phyloP scores from a whole-genome alignment of 2,113 vertebrate genomes.

The Ochotona princeps region DNA sequence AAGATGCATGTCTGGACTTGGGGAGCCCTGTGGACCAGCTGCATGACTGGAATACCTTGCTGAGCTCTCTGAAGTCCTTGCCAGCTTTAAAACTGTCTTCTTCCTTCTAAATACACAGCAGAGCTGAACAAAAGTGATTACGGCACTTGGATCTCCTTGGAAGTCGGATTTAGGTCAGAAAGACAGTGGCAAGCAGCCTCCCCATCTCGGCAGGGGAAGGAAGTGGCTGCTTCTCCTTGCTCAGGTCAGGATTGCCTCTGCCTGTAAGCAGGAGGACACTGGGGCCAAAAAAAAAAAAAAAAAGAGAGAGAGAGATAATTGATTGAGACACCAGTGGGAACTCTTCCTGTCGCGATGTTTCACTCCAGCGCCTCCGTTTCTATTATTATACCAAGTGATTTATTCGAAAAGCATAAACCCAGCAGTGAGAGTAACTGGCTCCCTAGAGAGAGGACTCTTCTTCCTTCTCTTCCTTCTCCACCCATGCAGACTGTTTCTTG shows the following conservation, averaged over 20 bases:
- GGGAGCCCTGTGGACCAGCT: no score
- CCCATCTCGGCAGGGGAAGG: background rate
- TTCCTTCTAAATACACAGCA: background rate
- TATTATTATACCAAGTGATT: slow-evolving; percentile 56
- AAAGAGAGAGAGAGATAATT: background rate
- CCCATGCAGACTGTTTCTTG: background rate
- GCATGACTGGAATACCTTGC: no score
- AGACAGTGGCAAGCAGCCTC: background rate
- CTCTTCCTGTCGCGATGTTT: slow-evolving; percentile 45
- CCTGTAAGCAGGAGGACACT: background rate
- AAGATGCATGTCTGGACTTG: background rate
- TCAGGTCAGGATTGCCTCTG: background rate
- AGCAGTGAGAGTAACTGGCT: slow-evolving; percentile 41
- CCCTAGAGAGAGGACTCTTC: background rate
- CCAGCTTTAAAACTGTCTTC: background rate
- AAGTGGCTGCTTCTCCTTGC: background rate
- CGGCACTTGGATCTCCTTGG: background rate
- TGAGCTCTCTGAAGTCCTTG: background rate
- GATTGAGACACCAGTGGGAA: slow-evolving; percentile 32
- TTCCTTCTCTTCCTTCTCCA: background rate
- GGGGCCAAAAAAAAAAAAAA: background rate
- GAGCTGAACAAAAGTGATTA: background rate
- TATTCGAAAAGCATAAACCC: slow-evolving; percentile 55
- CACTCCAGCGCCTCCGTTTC: slow-evolving; percentile 17
- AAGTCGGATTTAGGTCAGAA: background rate